phyloP scores from a whole-genome alignment of 1,140 invertebrate genomes.

The Ptiloglossa arizonensis region DNA sequence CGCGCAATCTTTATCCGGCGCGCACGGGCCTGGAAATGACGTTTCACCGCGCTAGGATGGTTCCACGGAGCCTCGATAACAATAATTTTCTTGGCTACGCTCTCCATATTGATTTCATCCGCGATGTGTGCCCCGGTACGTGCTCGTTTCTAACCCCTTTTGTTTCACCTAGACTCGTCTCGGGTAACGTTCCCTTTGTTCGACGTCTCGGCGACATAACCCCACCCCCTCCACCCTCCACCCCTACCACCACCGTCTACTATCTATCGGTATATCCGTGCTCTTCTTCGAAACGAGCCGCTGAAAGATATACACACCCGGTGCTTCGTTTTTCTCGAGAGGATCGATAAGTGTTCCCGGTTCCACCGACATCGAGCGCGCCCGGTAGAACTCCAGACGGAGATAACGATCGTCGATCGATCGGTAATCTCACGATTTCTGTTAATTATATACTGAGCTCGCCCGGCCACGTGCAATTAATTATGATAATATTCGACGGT shows the following conservation, averaged over 20 bases:
- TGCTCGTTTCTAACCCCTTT: not conserved
- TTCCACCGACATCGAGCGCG: too few relatives aligned
- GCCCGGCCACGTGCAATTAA: slow-evolving; percentile 22
- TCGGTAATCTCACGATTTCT: slow-evolving; percentile 5
- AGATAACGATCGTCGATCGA: slow-evolving; percentile 36
- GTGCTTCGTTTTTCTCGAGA: not conserved
- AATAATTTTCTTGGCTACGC: slow-evolving; percentile 51
- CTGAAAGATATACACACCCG: too few relatives aligned
- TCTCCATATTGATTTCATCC: slow-evolving; percentile 60
- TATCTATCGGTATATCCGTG: too few relatives aligned
- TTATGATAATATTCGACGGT: slow-evolving; percentile 20
- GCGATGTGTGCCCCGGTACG: not conserved
- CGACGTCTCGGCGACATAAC: not conserved
- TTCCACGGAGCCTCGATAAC: slow-evolving; percentile 32
- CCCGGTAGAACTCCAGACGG: not conserved
- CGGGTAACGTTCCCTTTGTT: not conserved
- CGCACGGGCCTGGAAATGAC: slow-evolving; percentile 42
- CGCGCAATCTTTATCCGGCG: slow-evolving; percentile 62
- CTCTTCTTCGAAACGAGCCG: not conserved
- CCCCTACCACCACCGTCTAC: too few relatives aligned
- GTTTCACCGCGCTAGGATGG: slow-evolving; percentile 36
- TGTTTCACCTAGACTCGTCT: not conserved
- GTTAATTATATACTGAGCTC: slow-evolving; percentile 30
- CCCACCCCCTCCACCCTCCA: too few relatives aligned
- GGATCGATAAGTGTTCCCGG: not conserved